phyloP scores from a whole-genome alignment of 2,888 invertebrate genomes.

The Myopa tessellatipennis region DNA sequence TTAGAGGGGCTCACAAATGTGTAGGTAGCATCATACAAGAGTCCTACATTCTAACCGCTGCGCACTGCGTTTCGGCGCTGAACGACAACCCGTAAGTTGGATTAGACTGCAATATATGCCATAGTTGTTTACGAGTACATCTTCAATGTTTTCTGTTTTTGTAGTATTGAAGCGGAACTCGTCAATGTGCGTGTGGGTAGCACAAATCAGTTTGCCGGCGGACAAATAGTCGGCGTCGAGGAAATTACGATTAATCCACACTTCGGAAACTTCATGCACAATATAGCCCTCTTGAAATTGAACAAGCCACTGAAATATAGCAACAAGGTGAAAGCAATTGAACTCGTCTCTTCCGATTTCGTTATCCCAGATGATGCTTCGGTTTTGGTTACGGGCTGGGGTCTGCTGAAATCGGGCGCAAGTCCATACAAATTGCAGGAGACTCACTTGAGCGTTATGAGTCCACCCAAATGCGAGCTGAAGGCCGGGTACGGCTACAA shows the following conservation, averaged over 20 bases:
- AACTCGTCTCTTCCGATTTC: constrained; percentile 48
- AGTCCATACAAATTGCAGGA: constrained; percentile 57
- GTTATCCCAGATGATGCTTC: constrained; percentile 51
- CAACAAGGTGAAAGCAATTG: constrained; percentile 52
- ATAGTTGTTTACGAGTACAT: background rate
- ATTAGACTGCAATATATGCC: constrained; percentile 3
- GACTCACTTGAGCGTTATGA: constrained; percentile 53
- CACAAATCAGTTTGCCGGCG: constrained; percentile 61
- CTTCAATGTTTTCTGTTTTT: background rate
- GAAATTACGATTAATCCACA: constrained; percentile 55
- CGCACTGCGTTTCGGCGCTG: constrained; percentile 55
- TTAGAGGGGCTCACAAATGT: constrained; percentile 56
- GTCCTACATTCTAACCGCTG: constrained; percentile 56
- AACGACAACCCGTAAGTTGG: constrained; percentile 54
- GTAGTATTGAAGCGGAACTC: constrained; percentile 48
- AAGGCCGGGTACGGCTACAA: constrained; percentile 58
- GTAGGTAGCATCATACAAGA: constrained; percentile 54
- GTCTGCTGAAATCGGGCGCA: constrained; percentile 52
- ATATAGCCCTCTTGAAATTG: constrained; percentile 58
- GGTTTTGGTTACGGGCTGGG: constrained; percentile 62
- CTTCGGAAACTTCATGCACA: constrained; percentile 61
- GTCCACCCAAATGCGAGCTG: constrained; percentile 52
- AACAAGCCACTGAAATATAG: constrained; percentile 47
- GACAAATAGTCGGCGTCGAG: constrained; percentile 52
- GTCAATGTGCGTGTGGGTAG: constrained; percentile 60